Conservation (phyloP, 2,888 invertebrate species). For the Uloborus plumipes region DNA sequence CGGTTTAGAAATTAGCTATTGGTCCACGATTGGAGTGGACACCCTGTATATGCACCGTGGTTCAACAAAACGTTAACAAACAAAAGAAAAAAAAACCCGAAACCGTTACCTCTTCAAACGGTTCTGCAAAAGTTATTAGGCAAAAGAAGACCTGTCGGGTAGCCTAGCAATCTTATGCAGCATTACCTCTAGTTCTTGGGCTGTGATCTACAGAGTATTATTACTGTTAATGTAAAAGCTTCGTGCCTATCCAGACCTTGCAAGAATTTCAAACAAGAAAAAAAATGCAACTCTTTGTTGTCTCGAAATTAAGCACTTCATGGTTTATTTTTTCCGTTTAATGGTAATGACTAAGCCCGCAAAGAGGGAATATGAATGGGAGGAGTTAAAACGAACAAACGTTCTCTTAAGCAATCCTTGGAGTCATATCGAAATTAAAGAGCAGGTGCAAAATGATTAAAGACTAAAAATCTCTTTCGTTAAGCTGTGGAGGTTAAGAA, state of each 20-base stretch:
- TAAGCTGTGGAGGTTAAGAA: neutral
- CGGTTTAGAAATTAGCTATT: too few species aligned
- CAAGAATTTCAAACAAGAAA: conserved; percentile 2
- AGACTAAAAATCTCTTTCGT: neutral
- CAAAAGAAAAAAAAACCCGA: too few species aligned
- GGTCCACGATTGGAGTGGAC: too few species aligned
- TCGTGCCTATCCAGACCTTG: conserved; percentile 43
- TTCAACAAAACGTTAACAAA: too few species aligned
- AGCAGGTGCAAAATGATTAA: conserved; percentile 43
- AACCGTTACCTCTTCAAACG: too few species aligned
- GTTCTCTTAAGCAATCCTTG: conserved; percentile 6
- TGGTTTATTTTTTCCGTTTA: conserved; percentile 24
- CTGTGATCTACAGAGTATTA: conserved; percentile 23
- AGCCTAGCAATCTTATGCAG: neutral
- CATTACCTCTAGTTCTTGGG: neutral
- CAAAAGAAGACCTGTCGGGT: neutral
- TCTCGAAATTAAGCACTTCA: conserved; percentile 27
- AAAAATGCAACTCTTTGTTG: conserved; percentile 22
- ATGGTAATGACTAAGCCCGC: conserved; percentile 33
- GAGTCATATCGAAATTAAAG: conserved; percentile 23
- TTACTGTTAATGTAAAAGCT: conserved; percentile 7
- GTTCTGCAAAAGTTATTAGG: too few species aligned
- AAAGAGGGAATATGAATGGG: conserved; percentile 1
- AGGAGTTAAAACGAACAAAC: neutral
- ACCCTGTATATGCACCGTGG: too few species aligned